Evolutionary conservation across 2,888 invertebrate species (phyloP).

Genomic region (Cephus spinipes): DNA sequence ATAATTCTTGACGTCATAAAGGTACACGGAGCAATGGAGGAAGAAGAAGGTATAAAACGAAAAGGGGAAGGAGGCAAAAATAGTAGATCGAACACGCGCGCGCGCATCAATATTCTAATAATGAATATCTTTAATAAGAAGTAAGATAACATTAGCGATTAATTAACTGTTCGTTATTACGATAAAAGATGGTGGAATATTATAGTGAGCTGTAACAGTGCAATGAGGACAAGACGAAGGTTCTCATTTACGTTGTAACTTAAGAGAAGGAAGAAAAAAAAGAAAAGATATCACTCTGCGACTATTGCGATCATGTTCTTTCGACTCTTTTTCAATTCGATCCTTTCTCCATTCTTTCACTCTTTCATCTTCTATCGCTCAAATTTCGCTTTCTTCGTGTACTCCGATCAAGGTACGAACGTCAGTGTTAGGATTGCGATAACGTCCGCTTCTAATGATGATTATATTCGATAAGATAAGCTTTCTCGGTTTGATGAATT

Average conservation of each 20-base stretch:
- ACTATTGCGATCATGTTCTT: constrained; percentile 23
- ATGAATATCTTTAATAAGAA: constrained; percentile 20
- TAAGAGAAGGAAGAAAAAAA: neutral
- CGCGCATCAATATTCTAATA: constrained; percentile 24
- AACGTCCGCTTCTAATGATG: neutral
- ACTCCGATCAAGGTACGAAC: neutral
- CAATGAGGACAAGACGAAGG: constrained; percentile 30
- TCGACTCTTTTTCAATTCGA: constrained; percentile 21
- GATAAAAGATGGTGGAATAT: constrained; percentile 38
- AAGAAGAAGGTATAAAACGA: neutral
- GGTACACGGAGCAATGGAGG: neutral
- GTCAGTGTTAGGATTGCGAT: neutral
- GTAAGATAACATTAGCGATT: constrained; percentile 39
- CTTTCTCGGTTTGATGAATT: neutral
- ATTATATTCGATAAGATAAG: neutral
- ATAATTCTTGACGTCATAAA: neutral
- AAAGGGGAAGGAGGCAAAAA: neutral
- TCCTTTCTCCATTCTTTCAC: constrained; percentile 20
- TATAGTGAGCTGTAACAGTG: constrained; percentile 40
- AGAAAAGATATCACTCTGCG: constrained; percentile 5
- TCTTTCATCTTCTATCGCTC: constrained; percentile 22
- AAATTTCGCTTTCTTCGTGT: constrained; percentile 26
- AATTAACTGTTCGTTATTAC: constrained; percentile 46
- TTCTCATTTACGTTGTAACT: neutral
- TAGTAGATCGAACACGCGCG: constrained; percentile 14